Conservation (phyloP, 1,140 invertebrate species). For the Drosophila tsacasi region DNA sequence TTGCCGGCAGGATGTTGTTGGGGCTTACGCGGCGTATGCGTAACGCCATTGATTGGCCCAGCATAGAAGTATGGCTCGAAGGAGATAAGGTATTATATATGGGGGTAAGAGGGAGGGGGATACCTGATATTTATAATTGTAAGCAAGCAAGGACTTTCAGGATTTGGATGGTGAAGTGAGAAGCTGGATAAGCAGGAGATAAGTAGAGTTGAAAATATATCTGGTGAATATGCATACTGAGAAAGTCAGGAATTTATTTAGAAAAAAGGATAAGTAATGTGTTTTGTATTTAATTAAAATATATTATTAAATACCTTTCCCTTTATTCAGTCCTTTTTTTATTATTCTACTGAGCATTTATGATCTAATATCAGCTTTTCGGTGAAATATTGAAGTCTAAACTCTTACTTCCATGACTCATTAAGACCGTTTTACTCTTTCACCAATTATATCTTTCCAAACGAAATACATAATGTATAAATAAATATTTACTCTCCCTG, state of each 20-base stretch:
- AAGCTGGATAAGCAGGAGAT: conserved; percentile 4
- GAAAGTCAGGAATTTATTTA: neutral
- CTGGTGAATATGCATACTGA: too few species aligned
- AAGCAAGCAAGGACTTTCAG: conserved; percentile 39
- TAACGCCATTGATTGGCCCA: conserved; percentile 72
- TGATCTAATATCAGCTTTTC: too few species aligned
- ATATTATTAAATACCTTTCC: too few species aligned
- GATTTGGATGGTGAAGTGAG: conserved; percentile 17
- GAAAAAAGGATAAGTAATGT: neutral
- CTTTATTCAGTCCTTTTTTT: neutral
- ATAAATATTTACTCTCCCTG: conserved; percentile 4
- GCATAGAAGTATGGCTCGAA: conserved; percentile 47
- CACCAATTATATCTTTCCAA: neutral
- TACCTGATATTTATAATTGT: conserved; percentile 55
- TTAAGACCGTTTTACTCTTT: too few species aligned
- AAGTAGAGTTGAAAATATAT: neutral
- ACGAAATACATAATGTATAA: neutral
- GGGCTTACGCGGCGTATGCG: conserved; percentile 74
- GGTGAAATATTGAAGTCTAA: neutral
- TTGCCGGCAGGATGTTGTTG: conserved; percentile 44
- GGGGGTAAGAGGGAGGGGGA: conserved; percentile 17
- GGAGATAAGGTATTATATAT: conserved; percentile 25
- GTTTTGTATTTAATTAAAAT: neutral
- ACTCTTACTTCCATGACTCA: too few species aligned
- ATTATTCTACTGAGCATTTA: neutral